Conservation (phyloP, 2,797 vertebrate species). For the Anguilla marmorata region DNA sequence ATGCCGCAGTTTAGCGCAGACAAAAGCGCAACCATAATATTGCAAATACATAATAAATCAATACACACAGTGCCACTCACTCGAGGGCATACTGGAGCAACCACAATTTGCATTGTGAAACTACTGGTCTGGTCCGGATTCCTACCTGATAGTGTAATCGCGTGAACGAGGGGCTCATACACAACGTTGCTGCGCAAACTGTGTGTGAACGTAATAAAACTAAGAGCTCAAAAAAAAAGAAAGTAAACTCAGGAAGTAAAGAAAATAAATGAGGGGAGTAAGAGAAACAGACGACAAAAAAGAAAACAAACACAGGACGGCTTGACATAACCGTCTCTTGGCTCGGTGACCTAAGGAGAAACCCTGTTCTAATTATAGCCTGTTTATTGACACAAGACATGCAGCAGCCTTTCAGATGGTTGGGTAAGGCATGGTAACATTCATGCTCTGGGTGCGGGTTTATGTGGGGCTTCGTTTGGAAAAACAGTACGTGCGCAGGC, state of each 20-base stretch:
- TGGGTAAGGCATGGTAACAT: conserved; percentile 33
- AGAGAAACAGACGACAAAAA: neutral
- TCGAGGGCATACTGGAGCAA: conserved; percentile 39
- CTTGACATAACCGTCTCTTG: neutral
- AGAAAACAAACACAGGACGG: neutral
- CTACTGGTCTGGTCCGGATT: conserved; percentile 29
- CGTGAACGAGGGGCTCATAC: neutral
- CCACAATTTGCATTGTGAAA: conserved; percentile 45
- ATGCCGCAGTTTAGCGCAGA: conserved; percentile 47
- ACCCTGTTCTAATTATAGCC: conserved; percentile 16
- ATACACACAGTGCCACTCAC: conserved; percentile 24
- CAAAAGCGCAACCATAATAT: conserved; percentile 44
- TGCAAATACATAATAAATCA: conserved; percentile 33
- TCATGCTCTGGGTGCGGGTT: conserved; percentile 28
- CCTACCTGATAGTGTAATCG: conserved; percentile 12
- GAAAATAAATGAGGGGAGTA: neutral
- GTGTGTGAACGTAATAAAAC: neutral
- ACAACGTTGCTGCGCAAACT: neutral
- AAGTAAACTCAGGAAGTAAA: neutral
- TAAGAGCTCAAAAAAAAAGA: neutral
- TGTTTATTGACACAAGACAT: conserved; percentile 15
- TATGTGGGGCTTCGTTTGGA: neutral
- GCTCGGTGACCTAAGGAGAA: neutral
- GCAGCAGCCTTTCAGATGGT: conserved; percentile 20
- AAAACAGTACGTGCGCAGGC: neutral